Evolutionary conservation across 2,113 vertebrate genomes (phyloP), one percentile per base, ranked within the genome.

Genomic region (Pavo muticus): DNA sequence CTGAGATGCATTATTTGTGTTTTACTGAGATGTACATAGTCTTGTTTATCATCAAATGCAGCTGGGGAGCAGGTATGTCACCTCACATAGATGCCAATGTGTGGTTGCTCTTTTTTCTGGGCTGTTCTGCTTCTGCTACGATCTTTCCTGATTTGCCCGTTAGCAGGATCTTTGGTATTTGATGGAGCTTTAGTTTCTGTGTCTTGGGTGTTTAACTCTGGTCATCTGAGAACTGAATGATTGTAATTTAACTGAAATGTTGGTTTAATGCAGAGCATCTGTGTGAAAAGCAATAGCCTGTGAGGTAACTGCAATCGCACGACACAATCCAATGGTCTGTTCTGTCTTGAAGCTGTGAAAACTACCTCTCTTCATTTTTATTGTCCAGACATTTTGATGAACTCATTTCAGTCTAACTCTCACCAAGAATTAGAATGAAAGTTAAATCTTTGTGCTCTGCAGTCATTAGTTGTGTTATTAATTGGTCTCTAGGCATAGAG

Each of bases 211-310:
- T 59, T 85, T 69, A 48, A 85, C n/a, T 87, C 54, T 80, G 44
- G 15, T 83, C 30, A 50, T 76, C 42, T 77, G 75, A 91, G 56
- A 71, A 69, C 45, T 71, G 87, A 67, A 50, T 30, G 79, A 5
- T 24, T 90, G 27, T 71, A 78, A 68, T 88, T 90, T 71, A 83
- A 72, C 47, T 91, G 60, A 73, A 86, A 60, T 45, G 83, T 90
- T 84, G 68, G 13, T 54, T 60, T 47, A 68, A 48, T 35, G 23
- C 76, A 54, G 54, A 85, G 16, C 29, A 45, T 61, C 45, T 70
- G 15, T 32, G 42, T 77, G 48, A 82, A 75, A 54, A 30, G 11
- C 1, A 2, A 12, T n/a, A 70, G 63, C 30, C 50, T 83, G 30
- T 45, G 40, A 63, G 27, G n/a, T 70, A 85, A 57, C 4, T 17